These are phyloP conservation scores for Hiodon tergisus DNA, from an alignment of 2,113 vertebrate genomes.

Conservation along the genomic window DNA sequence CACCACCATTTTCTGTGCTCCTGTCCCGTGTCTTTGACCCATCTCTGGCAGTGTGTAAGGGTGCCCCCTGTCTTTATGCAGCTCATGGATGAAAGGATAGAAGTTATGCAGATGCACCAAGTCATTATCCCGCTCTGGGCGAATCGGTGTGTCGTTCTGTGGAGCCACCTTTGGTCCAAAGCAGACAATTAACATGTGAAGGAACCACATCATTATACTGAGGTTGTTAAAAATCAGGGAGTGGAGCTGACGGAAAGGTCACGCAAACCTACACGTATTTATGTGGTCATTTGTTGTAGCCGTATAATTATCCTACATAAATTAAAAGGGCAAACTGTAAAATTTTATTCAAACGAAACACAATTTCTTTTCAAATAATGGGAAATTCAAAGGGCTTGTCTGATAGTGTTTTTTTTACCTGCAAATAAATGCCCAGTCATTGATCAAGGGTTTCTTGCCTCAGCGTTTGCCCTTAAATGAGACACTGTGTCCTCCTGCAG, in stretches of 20 bases:
- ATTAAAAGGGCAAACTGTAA: background rate
- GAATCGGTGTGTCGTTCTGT: slow-evolving; percentile 30
- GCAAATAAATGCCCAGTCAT: background rate
- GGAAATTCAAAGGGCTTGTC: background rate
- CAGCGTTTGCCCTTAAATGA: slow-evolving; percentile 4
- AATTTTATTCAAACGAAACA: background rate
- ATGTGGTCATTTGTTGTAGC: slow-evolving; percentile 20
- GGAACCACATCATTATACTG: slow-evolving; percentile 27
- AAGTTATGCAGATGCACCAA: slow-evolving; percentile 20
- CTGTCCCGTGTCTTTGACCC: background rate
- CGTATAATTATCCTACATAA: slow-evolving; percentile 13
- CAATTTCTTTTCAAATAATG: background rate
- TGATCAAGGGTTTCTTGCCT: slow-evolving; percentile 10
- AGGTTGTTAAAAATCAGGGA: slow-evolving; percentile 29
- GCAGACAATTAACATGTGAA: slow-evolving; percentile 18
- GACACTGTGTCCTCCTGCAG: background rate
- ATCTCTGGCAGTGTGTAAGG: background rate
- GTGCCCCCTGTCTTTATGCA: background rate
- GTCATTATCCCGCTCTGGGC: slow-evolving; percentile 26
- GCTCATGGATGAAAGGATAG: slow-evolving; percentile 5
- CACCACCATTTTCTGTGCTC: background rate
- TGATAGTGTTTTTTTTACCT: slow-evolving; percentile 5
- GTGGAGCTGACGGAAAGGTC: background rate
- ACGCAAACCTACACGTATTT: slow-evolving; percentile 22
- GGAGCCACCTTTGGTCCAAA: slow-evolving; percentile 28